Base-by-base conservation (phyloP, 37 sponge, comb jelly and placozoan species). In the Ianthella basta region DNA sequence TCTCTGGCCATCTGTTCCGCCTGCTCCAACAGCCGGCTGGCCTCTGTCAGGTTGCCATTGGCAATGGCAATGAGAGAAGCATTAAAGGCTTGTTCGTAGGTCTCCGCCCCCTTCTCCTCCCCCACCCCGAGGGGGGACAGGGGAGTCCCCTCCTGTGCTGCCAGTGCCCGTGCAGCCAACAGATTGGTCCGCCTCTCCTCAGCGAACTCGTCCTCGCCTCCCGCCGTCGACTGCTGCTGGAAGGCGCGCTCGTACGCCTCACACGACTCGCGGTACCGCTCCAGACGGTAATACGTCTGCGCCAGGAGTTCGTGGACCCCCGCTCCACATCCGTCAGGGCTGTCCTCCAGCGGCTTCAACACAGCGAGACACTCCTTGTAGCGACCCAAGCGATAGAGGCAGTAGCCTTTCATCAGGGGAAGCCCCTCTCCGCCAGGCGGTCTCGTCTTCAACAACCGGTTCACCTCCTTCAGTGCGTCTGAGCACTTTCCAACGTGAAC, bases 31-130 rank as follows among this genome's bases (percentile, higher is more conserved):
- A 85, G 50, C 24, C 39, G 37, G 59, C 80, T 69, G 0, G 94
- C 96, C 19, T 85, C 84, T 16, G 79, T 63, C 4, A 30, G 21
- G 15, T 83, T 72, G 56, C 68, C 65, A 12, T 32, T 60, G 79
- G 12, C 40, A 19, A 15, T 84, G 59, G 37, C 91, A 61, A 54
- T 60, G 57, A 72, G 82, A 69, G 95, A 95, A 21, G 82, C n/a
- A 80, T 97, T 97, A 86, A 88, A 97, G 84, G 90, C 85, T 72
- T 95, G 88, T 53, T 97, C 98, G 77, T 94, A 91, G 8, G 89
- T 97, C 38, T 86, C 89, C 0, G 36, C 39, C 16, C 77, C 60
- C 50, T 44, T 8, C 6, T 44, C 50, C 50, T 44, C 6, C 50
- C 50, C 50, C 50, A 8, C 50, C 3, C 50, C 8, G 8, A 8